Conservation (phyloP, 2,797 vertebrate genomes). For the Xiphorhynchus erythropygius region DNA sequence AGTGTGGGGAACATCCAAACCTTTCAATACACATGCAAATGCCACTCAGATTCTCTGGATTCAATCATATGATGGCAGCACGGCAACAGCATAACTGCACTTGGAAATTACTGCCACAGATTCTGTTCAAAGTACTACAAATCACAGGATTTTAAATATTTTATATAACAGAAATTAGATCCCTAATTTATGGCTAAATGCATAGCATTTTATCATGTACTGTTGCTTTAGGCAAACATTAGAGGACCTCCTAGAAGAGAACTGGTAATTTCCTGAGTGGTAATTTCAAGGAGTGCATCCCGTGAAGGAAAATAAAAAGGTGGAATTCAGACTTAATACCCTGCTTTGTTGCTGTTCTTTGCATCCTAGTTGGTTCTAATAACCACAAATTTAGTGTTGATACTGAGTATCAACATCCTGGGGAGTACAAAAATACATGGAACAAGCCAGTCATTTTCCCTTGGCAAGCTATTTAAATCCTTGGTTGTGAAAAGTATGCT, state of each 20-base stretch:
- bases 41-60: background rate
- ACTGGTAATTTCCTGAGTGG: background rate
- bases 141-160: background rate
- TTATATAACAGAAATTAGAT: background rate
- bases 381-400: background rate
- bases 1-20: background rate
- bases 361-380: background rate
- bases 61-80: background rate
- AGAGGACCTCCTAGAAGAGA: background rate
- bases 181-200: background rate
- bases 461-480: background rate
- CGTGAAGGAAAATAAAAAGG: background rate
- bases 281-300: background rate
- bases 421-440: background rate
- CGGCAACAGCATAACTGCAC: background rate
- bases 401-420: background rate
- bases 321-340: background rate
- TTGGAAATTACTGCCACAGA: background rate
- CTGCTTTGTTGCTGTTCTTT: background rate
- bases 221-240: background rate
- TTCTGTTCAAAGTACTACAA: background rate
- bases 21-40: background rate
- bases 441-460: background rate
- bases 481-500: background rate
- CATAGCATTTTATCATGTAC: background rate